phyloP scores from a whole-genome alignment of 2,113 vertebrate genomes.

The Pseudolaguvia tuberculata region DNA sequence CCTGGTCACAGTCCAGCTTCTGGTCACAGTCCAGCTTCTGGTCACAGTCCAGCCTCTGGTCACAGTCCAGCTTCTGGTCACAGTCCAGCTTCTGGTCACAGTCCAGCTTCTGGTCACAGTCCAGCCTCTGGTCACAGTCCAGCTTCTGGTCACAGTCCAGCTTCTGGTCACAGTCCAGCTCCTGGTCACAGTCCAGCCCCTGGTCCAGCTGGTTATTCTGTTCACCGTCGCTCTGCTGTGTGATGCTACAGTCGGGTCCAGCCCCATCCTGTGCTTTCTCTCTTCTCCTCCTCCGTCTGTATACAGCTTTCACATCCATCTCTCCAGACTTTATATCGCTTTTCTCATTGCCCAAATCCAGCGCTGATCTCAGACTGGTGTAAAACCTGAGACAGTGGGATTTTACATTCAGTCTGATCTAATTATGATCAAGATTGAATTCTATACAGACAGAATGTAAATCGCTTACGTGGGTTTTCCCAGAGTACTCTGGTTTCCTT shows the following conservation, averaged over 20 bases:
- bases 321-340: constrained; percentile 5
- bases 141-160: constrained; percentile 18
- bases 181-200: constrained; percentile 13
- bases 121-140: too few relatives aligned
- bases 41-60: constrained; percentile 14
- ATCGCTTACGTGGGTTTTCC: too few relatives aligned
- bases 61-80: constrained; percentile 12
- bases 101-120: constrained; percentile 13
- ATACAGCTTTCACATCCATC: constrained; percentile 22
- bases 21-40: too few relatives aligned
- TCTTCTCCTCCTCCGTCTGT: constrained; percentile 64
- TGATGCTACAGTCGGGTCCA: rapidly evolving
- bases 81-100: too few relatives aligned
- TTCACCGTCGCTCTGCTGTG: constrained; percentile 27
- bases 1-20: constrained; percentile 13
- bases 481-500: too few relatives aligned
- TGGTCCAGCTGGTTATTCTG: constrained; percentile 28
- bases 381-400: constrained; percentile 70
- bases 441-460: too few relatives aligned
- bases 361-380: constrained; percentile 64
- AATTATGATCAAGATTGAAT: not conserved
- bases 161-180: too few relatives aligned
- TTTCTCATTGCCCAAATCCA: constrained; percentile 51
- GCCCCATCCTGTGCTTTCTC: not conserved
- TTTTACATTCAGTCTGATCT: not conserved